phyloP scores from a whole-genome alignment of 2,888 invertebrate genomes.

The Erannis defoliaria region DNA sequence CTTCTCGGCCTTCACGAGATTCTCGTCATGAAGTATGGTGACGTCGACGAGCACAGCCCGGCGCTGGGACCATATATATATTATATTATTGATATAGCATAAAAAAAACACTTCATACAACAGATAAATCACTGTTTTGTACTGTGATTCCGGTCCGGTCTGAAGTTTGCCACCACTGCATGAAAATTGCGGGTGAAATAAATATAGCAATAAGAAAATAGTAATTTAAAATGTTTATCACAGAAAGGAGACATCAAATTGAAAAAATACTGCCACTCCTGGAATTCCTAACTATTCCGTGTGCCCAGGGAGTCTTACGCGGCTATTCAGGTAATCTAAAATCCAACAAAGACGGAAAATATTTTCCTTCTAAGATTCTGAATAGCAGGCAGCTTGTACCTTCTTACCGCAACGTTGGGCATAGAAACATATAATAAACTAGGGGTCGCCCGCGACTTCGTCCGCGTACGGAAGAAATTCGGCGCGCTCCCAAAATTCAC shows the following conservation, averaged over 20 bases:
- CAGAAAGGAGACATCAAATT: conserved; percentile 29
- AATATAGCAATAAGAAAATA: conserved; percentile 35
- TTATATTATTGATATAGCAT: too few species aligned
- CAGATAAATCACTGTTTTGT: conserved; percentile 14
- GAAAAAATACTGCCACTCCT: conserved; percentile 28
- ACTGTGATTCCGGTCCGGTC: conserved; percentile 51
- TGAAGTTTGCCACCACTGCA: conserved; percentile 20
- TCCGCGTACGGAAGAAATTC: too few species aligned
- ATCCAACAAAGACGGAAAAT: conserved; percentile 28
- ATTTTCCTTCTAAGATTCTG: conserved; percentile 22
- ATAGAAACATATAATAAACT: too few species aligned
- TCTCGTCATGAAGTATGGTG: too few species aligned
- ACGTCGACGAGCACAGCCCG: too few species aligned
- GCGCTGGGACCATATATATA: too few species aligned
- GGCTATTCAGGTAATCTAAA: conserved; percentile 26
- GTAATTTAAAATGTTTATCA: conserved; percentile 36
- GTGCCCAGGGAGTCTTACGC: conserved; percentile 17
- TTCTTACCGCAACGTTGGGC: conserved; percentile 1
- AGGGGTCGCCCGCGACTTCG: too few species aligned
- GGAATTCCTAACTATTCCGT: conserved; percentile 24
- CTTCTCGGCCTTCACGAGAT: too few species aligned
- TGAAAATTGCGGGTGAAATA: conserved; percentile 41
- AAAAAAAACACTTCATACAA: not conserved
- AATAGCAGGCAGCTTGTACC: conserved; percentile 10
- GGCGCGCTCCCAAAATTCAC: too few species aligned